Base-by-base conservation (phyloP, 2,888 invertebrate species). In the Lingula anatina region DNA sequence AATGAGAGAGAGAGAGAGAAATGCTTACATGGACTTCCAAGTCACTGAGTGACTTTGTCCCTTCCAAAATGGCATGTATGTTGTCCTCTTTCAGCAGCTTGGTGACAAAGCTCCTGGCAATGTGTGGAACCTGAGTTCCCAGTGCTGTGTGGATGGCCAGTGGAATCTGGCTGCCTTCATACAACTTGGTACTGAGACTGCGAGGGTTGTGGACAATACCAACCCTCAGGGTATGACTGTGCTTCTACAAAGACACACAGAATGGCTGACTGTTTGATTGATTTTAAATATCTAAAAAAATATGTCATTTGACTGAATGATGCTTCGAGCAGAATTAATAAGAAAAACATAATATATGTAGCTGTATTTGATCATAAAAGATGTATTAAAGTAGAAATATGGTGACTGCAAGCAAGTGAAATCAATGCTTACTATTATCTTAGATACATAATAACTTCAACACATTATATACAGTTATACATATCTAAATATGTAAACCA, bases 61-160 rank as follows among this genome's bases (percentile, higher is more conserved):
- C 77, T 26, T 70, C 58, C 31, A 64, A 62, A 3, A 73, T 62
- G 15, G 68, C 75, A 20, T 51, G 55, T 4, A 67, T 65, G 57
- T 78, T 79, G 42, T 79, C 79, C 48, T 79, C 77, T 56, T 79
- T 79, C 31, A 80, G 64, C 18, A 82, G 64, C 55, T 82, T 82
- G 12, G 75, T 75, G 39, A 81, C 70, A 55, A 81, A 76, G 51
- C 71, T 74, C 54, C 78, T 78, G 15, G 79, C 76, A 28, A 73
- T 65, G 35, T 67, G 65, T 15, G 67, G 65, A 23, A 71, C 57
- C 44, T 81, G 63, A 1, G 70, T 66, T 5, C 72, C 64, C 7
- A 79, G 53, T 21, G 80, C 79, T 2, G 73, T 72, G 46, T 77
- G 70, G 3, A 80, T 70, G 28, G 79, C 73, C 39, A 55, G 54